phyloP scores from a whole-genome alignment of 2,888 invertebrate genomes.

The Nephrotoma appendiculata region DNA sequence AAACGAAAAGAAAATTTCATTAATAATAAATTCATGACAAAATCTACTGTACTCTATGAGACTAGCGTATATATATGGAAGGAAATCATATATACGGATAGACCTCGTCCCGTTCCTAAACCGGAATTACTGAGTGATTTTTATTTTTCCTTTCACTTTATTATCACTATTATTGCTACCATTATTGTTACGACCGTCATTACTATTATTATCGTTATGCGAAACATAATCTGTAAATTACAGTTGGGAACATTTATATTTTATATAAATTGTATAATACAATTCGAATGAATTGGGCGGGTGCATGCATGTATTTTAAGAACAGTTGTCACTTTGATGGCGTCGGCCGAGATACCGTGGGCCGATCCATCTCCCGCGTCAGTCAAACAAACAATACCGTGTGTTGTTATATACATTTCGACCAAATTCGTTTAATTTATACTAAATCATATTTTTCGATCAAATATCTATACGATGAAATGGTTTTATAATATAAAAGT shows the following conservation, averaged over 20 bases:
- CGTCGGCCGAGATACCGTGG: not conserved
- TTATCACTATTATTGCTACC: not conserved
- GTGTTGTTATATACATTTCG: too few species aligned
- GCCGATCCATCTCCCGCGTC: too few species aligned
- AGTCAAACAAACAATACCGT: too few species aligned
- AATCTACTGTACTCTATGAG: not conserved
- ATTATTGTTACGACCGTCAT: not conserved
- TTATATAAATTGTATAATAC: not conserved
- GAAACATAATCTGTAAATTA: not conserved
- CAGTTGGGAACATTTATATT: not conserved
- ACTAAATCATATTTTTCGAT: too few species aligned
- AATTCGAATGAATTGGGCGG: not conserved
- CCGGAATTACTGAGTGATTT: not conserved
- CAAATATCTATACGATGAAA: too few species aligned
- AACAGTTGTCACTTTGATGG: not conserved
- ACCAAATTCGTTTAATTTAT: too few species aligned
- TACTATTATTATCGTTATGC: not conserved
- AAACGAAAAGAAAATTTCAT: not conserved
- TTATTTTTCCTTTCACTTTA: not conserved
- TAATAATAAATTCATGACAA: not conserved
- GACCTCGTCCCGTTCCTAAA: not conserved
- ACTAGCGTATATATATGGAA: not conserved
- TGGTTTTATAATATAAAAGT: too few species aligned
- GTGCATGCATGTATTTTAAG: not conserved
- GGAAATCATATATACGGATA: not conserved